Base-by-base conservation (phyloP, 1,140 invertebrate genomes). In the Trichoplusia ni region DNA sequence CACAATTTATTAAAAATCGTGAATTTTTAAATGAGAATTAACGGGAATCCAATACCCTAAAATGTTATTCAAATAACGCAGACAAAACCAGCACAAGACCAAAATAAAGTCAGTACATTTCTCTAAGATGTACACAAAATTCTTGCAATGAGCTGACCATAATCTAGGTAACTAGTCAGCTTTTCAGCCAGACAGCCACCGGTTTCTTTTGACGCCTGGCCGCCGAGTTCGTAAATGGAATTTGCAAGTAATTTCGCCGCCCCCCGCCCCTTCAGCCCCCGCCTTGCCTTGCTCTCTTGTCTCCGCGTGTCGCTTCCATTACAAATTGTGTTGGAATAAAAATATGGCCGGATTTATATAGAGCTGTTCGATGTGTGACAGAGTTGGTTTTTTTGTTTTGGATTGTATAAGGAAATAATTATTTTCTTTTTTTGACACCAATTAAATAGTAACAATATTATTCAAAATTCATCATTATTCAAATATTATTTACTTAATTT, bases 321-420 rank as follows among this genome's bases (percentile, higher is more conserved):
- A 86, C 84, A 88, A 90, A 90, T 90, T 90, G 85, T 90, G 87
- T 88, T 90, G 82, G 85, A 84, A 90, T 90, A 90, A 90, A 89
- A 90, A 90, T 90, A 87, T 90, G 67, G 67, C 54, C 47, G 2
- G 68, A 77, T 67, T 31, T 75, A 51, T 65, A 77, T 69, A 64
- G 77, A 82, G 83, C 31, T 78, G 82, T 37, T 67, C 0, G 40
- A 35, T 53, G 19, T 31, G 7, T 31, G 27, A 13, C 7, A 42
- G 2, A 7, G 16, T 29, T 1, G 6, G 25, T 19, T 27, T 25
- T 40, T 13, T 25, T 23, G 13, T 46, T 11, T 68, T 71, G n/a
- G n/a, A n/a, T n/a, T n/a, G n/a, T n/a, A n/a, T n/a, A n/a, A n/a
- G n/a, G n/a, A n/a, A n/a, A n/a, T n/a, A n/a, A n/a, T n/a, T n/a